Evolutionary conservation across 2,113 vertebrate genomes (phyloP).

Genomic region (Heterocephalus glaber): DNA sequence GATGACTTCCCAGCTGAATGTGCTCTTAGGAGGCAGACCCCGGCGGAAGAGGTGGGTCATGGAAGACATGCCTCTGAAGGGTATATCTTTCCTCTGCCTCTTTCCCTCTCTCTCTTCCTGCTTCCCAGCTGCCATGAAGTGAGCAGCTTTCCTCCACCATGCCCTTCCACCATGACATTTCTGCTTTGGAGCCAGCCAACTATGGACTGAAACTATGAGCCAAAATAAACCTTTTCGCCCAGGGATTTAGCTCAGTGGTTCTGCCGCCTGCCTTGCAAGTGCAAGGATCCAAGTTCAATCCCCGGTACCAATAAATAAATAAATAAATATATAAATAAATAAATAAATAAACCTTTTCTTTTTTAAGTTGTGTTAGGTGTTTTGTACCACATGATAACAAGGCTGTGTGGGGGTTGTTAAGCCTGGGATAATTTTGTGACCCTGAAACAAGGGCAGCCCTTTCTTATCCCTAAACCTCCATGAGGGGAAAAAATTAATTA

Average conservation of each 20-base stretch:
- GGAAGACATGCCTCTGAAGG: background rate
- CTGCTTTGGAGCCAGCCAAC: background rate
- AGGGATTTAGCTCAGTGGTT: too few species aligned
- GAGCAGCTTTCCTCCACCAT: background rate
- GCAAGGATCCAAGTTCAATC: too few species aligned
- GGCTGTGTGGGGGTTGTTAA: background rate
- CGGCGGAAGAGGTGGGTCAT: background rate
- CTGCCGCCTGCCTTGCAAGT: too few species aligned
- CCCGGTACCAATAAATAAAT: too few species aligned
- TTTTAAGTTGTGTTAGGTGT: background rate
- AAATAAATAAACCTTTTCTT: background rate
- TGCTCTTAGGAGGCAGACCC: background rate
- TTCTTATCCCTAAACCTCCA: background rate
- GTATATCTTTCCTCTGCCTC: too few species aligned
- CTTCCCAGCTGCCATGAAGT: background rate
- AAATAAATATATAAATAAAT: too few species aligned
- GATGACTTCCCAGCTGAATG: background rate
- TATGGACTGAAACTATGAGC: background rate
- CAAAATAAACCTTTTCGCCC: background rate
- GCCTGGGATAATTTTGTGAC: background rate
- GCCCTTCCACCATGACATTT: background rate
- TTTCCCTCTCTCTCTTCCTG: background rate
- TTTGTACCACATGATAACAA: background rate
- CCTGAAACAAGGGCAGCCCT: background rate
- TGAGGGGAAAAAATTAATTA: background rate